Evolutionary conservation across 2,113 vertebrate genomes (phyloP).

Genomic region (Arothron firmamentum): DNA sequence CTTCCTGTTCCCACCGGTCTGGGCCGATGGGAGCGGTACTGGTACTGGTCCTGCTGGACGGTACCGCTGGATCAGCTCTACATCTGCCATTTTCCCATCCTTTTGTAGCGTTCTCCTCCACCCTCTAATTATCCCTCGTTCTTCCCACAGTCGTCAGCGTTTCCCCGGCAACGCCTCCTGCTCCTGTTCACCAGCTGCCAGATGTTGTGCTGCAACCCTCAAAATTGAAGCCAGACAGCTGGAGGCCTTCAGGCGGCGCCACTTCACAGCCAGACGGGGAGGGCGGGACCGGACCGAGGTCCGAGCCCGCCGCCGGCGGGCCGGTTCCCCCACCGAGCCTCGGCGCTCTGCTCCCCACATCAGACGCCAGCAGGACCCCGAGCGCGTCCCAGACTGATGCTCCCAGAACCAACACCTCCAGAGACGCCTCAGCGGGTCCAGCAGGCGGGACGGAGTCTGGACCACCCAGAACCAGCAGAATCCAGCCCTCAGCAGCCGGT

Average conservation of each 20-base stretch:
- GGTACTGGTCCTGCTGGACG: too few species aligned
- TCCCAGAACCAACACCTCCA: not conserved
- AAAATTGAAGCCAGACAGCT: slow-evolving; percentile 22
- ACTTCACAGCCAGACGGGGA: not conserved
- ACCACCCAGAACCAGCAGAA: not conserved
- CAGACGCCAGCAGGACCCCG: slow-evolving; percentile 1
- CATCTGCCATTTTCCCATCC: too few species aligned
- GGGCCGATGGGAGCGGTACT: too few species aligned
- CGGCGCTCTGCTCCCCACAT: not conserved
- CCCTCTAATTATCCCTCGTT: slow-evolving; percentile 8
- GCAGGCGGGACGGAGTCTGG: not conserved
- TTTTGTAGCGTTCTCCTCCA: too few species aligned
- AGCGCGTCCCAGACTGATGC: not conserved
- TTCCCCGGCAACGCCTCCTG: slow-evolving; percentile 40
- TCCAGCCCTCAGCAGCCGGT: not conserved
- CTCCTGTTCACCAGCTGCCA: slow-evolving; percentile 26
- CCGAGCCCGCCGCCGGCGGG: slow-evolving; percentile 3
- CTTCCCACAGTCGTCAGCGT: slow-evolving; percentile 11
- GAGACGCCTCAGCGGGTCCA: not conserved
- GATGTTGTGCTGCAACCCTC: slow-evolving; percentile 36
- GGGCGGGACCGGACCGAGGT: not conserved
- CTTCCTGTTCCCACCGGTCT: not conserved
- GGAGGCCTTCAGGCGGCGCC: slow-evolving; percentile 12
- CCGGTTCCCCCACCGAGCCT: slow-evolving; percentile 14
- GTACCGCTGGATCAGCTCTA: too few species aligned